Percentiles rank a stretch among this genome's conserved stretches.
Evolutionary conservation across 92 coral and sea anemone genomes (phyloP).

Genomic region (Porites evermanni): DNA sequence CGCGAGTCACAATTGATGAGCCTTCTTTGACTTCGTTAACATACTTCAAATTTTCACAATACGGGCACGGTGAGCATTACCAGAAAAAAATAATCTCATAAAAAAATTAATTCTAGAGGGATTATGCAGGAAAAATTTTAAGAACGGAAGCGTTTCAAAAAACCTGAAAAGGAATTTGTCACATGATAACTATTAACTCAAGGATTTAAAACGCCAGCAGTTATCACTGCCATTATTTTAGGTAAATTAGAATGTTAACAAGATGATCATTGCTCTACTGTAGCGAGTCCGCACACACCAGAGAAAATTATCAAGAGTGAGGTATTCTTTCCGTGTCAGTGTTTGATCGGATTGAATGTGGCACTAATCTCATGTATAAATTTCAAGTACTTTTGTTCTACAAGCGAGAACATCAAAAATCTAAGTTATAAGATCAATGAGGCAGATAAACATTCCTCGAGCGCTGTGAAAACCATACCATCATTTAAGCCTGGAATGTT

Average conservation of each 20-base stretch:
- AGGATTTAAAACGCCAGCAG: background rate
- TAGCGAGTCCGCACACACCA: background rate
- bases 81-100: background rate
- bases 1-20: background rate
- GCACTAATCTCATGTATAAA: background rate
- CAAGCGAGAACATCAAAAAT: slow-evolving; percentile 27
- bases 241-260: background rate
- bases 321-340: background rate
- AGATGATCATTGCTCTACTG: background rate
- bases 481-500: slow-evolving; percentile 23
- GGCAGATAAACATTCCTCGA: slow-evolving; percentile 39
- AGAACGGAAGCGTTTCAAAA: background rate
- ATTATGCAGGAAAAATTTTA: slow-evolving; percentile 26
- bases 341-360: background rate
- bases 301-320: background rate
- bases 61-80: slow-evolving; percentile 15
- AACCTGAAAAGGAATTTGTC: slow-evolving; percentile 24
- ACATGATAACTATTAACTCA: background rate
- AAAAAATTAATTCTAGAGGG: slow-evolving; percentile 42
- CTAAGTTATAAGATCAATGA: slow-evolving; percentile 33
- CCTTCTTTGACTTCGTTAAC: background rate
- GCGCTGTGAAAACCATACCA: slow-evolving; percentile 23
- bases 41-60: background rate
- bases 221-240: background rate
- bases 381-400: slow-evolving; percentile 8